Conservation (phyloP, 1,140 invertebrate genomes). For the Drosophila subobscura region DNA sequence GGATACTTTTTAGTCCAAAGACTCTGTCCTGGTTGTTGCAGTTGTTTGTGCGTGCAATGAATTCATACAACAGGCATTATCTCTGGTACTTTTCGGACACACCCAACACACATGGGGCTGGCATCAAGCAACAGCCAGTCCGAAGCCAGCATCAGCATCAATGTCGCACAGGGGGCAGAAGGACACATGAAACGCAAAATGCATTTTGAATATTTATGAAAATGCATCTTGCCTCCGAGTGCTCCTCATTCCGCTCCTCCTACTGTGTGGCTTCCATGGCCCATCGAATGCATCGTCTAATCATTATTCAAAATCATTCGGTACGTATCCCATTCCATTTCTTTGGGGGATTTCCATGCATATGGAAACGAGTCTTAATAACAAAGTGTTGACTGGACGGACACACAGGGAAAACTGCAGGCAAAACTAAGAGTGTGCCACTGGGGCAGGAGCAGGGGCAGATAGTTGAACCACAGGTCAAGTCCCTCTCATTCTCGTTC, state of each 20-base stretch:
- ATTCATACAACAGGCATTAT: conserved; percentile 42
- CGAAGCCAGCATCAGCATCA: conserved; percentile 23
- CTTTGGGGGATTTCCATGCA: conserved; percentile 47
- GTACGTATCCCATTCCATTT: conserved; percentile 1
- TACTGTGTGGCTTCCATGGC: background rate
- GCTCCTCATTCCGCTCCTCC: background rate
- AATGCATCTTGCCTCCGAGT: conserved; percentile 17
- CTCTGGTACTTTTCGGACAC: conserved; percentile 39
- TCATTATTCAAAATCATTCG: conserved; percentile 63
- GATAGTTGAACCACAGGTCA: background rate
- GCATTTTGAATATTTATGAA: conserved; percentile 74
- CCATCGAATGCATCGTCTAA: conserved; percentile 51
- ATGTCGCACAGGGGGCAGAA: conserved; percentile 8
- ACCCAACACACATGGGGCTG: background rate
- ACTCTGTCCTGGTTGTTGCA: background rate
- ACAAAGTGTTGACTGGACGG: conserved; percentile 26
- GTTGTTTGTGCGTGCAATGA: conserved; percentile 7
- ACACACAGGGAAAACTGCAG: conserved; percentile 19
- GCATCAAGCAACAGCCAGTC: conserved; percentile 13
- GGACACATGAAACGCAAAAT: conserved; percentile 19
- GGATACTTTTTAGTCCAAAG: background rate
- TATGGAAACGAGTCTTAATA: conserved; percentile 56
- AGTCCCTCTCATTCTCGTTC: conserved; percentile 1
- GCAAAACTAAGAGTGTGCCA: conserved; percentile 1
- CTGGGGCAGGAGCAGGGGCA: background rate